Evolutionary conservation across 2,113 vertebrate species (phyloP).

Genomic region (Thymallus thymallus): DNA sequence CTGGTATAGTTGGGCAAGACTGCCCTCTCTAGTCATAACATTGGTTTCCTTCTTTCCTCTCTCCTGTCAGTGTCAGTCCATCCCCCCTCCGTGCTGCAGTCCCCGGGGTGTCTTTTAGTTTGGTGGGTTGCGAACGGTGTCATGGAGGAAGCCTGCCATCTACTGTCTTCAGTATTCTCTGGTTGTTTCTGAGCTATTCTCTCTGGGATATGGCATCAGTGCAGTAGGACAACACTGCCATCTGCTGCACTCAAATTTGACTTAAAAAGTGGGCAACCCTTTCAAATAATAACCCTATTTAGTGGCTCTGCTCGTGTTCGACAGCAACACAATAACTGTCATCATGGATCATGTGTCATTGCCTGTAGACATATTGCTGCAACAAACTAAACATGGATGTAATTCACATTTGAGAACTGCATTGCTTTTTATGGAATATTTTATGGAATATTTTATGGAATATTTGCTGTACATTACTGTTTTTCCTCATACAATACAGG

Average conservation of each 20-base stretch:
- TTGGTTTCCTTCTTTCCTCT: not conserved
- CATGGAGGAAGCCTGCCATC: not conserved
- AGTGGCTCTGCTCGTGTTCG: too few species aligned
- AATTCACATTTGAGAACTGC: too few species aligned
- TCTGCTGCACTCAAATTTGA: not conserved
- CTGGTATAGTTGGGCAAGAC: constrained; percentile 39
- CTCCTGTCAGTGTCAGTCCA: constrained; percentile 9
- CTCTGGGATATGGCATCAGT: not conserved
- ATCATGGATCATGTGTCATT: not conserved
- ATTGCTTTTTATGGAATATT: too few species aligned
- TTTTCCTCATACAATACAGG: not conserved
- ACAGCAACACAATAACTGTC: not conserved
- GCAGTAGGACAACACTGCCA: not conserved
- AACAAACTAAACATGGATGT: not conserved
- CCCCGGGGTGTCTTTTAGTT: not conserved
- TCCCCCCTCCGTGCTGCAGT: not conserved
- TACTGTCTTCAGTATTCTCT: not conserved
- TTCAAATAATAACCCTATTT: not conserved
- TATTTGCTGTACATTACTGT: too few species aligned
- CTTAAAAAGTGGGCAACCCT: not conserved
- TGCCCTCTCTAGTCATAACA: constrained; percentile 61
- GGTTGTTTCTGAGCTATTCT: not conserved
- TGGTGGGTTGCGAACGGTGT: not conserved
- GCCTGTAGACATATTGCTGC: not conserved
- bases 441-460: too few species aligned